These are phyloP conservation scores for Pelecanoides urinatrix DNA, from an alignment of 2,113 vertebrate genomes.

Conservation along the genomic window DNA sequence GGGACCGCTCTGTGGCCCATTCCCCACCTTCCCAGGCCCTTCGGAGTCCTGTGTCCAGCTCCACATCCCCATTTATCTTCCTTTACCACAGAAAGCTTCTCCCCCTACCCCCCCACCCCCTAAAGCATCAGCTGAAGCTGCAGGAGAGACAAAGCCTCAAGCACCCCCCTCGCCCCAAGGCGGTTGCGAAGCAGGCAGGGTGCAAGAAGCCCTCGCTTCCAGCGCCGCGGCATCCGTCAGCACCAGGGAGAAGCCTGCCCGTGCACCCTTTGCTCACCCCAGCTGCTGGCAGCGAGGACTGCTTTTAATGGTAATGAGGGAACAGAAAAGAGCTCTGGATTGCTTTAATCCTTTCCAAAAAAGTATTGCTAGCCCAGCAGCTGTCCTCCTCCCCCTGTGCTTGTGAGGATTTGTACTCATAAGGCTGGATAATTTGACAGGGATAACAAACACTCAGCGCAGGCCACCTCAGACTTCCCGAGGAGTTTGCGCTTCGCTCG, in stretches of 20 bases:
- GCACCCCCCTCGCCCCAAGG: neutral
- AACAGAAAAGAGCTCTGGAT: neutral
- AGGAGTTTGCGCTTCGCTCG: neutral
- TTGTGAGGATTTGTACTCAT: neutral
- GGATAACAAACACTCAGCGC: neutral
- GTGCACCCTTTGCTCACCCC: neutral
- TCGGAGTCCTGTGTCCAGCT: neutral
- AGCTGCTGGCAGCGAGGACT: neutral
- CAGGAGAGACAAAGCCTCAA: neutral
- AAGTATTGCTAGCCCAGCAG: neutral
- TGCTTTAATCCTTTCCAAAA: constrained; percentile 33
- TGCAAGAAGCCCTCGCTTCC: neutral
- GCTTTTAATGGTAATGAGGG: neutral
- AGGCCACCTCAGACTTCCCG: neutral
- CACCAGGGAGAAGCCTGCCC: neutral
- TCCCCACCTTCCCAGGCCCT: neutral
- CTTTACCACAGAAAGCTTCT: constrained; percentile 36
- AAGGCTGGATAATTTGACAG: neutral
- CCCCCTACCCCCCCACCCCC: neutral
- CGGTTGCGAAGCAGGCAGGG: neutral
- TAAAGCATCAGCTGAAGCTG: constrained; percentile 25
- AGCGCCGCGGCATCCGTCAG: neutral
- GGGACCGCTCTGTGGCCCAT: neutral
- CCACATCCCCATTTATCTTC: neutral
- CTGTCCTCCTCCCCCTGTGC: neutral